These are phyloP conservation scores for Drosophila busckii DNA, from an alignment of 1,140 invertebrate species.

Conservation along the genomic window DNA sequence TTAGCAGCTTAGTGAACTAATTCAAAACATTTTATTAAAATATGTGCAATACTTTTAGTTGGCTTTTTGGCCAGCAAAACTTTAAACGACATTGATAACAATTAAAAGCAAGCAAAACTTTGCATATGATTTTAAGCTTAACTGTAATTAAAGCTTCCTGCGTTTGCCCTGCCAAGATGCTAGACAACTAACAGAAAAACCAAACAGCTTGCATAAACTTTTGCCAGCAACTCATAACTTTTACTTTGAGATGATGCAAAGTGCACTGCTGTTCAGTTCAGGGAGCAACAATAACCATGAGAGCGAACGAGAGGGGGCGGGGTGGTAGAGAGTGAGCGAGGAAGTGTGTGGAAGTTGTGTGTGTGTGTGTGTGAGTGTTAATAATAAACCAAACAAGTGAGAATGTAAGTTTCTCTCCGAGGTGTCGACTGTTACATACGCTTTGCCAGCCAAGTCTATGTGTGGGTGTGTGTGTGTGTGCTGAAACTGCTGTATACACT, in stretches of 20 bases:
- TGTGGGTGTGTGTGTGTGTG: too few species aligned
- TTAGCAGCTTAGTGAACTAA: too few species aligned
- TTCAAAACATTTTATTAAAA: not conserved
- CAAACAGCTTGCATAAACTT: conserved; percentile 42
- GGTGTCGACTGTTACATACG: not conserved
- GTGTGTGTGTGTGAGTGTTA: conserved; percentile 39
- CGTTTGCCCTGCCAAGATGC: conserved; percentile 45
- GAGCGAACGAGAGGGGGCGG: too few species aligned
- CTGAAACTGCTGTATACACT: too few species aligned
- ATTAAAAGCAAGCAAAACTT: conserved; percentile 52
- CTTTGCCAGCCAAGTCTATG: not conserved
- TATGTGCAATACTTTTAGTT: too few species aligned
- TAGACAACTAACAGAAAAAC: conserved; percentile 17
- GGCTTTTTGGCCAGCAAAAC: too few species aligned
- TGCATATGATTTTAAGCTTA: conserved; percentile 74
- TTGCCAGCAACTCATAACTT: conserved; percentile 65
- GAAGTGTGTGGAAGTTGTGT: not conserved
- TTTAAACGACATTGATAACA: conserved; percentile 67
- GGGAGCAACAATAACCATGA: conserved; percentile 43
- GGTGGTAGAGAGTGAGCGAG: too few species aligned
- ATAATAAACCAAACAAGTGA: conserved; percentile 61
- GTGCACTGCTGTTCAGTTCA: too few species aligned
- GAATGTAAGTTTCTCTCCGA: not conserved
- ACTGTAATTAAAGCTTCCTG: conserved; percentile 70
- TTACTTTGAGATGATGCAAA: conserved; percentile 66